Percentiles rank a stretch among this genome's conserved stretches.
Conservation (phyloP, 2,113 vertebrate genomes). For the Tetraodon nigroviridis region DNA sequence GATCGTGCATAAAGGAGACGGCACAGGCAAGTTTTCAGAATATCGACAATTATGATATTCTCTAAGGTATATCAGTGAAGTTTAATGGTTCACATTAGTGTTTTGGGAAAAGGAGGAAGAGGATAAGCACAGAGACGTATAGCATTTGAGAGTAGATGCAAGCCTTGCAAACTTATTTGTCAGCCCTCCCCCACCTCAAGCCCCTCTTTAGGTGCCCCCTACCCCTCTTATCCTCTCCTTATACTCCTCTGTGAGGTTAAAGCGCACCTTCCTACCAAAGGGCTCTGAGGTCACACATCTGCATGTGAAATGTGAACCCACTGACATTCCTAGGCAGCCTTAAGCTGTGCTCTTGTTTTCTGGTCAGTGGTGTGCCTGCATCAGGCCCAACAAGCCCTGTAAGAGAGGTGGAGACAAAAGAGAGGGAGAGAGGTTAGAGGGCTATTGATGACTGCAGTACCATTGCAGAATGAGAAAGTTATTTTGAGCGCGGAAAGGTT, state of each 20-base stretch:
- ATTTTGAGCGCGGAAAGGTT: too few relatives aligned
- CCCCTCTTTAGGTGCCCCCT: conserved; percentile 71
- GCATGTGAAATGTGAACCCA: conserved; percentile 95
- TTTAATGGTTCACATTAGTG: conserved; percentile 43
- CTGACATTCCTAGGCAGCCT: conserved; percentile 88
- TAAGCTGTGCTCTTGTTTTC: conserved; percentile 79
- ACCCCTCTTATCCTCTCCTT: conserved; percentile 61
- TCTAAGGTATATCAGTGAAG: conserved; percentile 50
- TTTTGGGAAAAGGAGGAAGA: conserved; percentile 34
- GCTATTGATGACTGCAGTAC: conserved; percentile 38
- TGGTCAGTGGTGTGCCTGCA: conserved; percentile 84
- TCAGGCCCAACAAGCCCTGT: conserved; percentile 85
- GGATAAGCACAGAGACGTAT: conserved; percentile 18
- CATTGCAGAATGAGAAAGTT: neutral
- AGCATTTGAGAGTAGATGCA: conserved; percentile 38
- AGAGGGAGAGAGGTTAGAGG: conserved; percentile 29
- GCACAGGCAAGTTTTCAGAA: conserved; percentile 72
- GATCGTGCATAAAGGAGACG: conserved; percentile 81
- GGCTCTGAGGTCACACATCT: conserved; percentile 91
- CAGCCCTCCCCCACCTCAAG: conserved; percentile 52
- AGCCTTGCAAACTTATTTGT: conserved; percentile 53
- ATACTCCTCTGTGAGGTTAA: conserved; percentile 78
- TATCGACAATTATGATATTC: conserved; percentile 60
- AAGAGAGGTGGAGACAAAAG: conserved; percentile 5
- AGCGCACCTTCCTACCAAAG: conserved; percentile 79